These are phyloP conservation scores for Limenitis camilla DNA, from an alignment of 2,888 invertebrate species.

Conservation along the genomic window DNA sequence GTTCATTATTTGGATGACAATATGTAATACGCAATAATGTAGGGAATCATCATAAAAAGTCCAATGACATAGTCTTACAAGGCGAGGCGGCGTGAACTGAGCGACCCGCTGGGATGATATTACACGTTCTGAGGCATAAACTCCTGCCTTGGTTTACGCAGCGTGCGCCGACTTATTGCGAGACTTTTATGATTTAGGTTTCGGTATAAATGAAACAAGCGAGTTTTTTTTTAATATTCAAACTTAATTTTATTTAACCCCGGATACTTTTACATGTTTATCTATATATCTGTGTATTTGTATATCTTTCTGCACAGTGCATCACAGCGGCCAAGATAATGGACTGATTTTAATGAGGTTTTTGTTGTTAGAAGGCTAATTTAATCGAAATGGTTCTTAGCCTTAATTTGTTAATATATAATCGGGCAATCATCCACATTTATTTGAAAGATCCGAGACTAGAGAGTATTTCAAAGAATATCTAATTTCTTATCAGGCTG, in stretches of 20 bases:
- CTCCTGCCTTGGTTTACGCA: constrained; percentile 21
- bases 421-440: too few species aligned
- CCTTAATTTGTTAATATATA: too few species aligned
- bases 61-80: constrained; percentile 18
- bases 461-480: too few species aligned
- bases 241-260: background rate
- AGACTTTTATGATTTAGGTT: constrained; percentile 25
- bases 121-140: constrained; percentile 21
- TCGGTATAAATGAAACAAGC: constrained; percentile 8
- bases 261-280: too few species aligned
- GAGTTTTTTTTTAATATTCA: background rate
- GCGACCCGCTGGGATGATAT: constrained; percentile 23
- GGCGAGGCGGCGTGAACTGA: constrained; percentile 16
- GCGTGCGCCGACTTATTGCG: constrained; percentile 25
- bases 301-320: too few species aligned
- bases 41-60: constrained; percentile 18
- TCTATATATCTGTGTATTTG: too few species aligned
- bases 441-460: too few species aligned
- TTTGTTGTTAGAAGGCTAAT: too few species aligned
- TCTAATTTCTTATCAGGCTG: too few species aligned
- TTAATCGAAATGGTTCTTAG: too few species aligned
- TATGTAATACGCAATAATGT: constrained; percentile 13
- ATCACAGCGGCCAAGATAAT: too few species aligned
- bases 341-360: too few species aligned
- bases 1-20: constrained; percentile 1